A percentile compares a stretch with the other conserved stretches of the same genome.
These are phyloP conservation scores for Chionis minor DNA, from an alignment of 2,113 vertebrate genomes.

Conservation along the genomic window DNA sequence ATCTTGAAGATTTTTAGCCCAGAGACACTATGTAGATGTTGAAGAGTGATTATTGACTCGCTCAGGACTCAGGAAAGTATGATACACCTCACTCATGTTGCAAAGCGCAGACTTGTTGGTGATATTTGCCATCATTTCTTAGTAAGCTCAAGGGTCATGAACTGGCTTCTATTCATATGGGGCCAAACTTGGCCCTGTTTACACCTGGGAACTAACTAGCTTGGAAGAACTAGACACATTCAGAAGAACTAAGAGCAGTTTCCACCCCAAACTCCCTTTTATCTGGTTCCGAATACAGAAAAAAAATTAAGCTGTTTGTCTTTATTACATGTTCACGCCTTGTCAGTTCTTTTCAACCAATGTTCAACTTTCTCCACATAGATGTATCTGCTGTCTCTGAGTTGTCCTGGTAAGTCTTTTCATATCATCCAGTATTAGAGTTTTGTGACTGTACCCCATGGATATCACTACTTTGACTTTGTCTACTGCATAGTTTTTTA, in stretches of 20 bases:
- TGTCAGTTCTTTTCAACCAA: neutral
- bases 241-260: neutral
- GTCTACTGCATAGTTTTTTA: neutral
- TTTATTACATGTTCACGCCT: neutral
- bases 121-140: neutral
- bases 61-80: neutral
- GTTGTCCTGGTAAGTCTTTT: neutral
- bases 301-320: neutral
- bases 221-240: neutral
- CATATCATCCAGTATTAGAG: neutral
- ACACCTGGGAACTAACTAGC: neutral
- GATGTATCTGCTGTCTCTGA: neutral
- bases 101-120: neutral
- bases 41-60: neutral
- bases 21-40: neutral
- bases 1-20: neutral
- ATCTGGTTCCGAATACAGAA: neutral
- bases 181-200: neutral
- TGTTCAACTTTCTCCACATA: neutral
- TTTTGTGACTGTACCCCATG: fast-evolving
- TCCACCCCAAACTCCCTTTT: neutral
- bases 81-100: neutral
- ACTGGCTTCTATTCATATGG: neutral
- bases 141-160: neutral
- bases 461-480: neutral